phyloP scores from a whole-genome alignment of 2,888 invertebrate species.

The Sphaerophoria rueppellii region DNA sequence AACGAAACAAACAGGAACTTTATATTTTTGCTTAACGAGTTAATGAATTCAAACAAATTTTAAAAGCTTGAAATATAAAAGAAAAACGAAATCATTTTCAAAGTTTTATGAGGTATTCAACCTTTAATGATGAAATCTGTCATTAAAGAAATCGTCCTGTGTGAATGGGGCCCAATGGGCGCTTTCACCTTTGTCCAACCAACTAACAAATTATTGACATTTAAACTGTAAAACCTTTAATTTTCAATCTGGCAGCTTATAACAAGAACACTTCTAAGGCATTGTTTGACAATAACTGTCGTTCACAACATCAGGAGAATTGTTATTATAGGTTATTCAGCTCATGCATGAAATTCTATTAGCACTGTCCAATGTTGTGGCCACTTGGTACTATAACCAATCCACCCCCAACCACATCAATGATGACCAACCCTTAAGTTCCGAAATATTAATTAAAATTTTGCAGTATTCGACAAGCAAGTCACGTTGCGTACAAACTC shows the following conservation, averaged over 20 bases:
- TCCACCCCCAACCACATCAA: neutral
- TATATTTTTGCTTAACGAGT: neutral
- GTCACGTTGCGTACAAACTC: slow-evolving; percentile 49
- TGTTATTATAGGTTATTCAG: neutral
- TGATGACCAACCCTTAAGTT: slow-evolving; percentile 26
- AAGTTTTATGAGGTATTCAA: neutral
- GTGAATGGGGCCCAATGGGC: too few relatives aligned
- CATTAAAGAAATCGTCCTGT: too few relatives aligned
- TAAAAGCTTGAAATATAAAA: neutral
- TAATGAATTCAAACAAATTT: neutral
- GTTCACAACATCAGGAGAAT: too few relatives aligned
- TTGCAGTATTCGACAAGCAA: slow-evolving; percentile 55
- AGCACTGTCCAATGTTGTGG: slow-evolving; percentile 43
- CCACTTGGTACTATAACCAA: neutral
- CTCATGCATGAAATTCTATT: slow-evolving; percentile 43
- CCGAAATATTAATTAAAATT: slow-evolving; percentile 66
- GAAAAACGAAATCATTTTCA: neutral
- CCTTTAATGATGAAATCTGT: neutral
- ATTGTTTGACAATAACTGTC: too few relatives aligned
- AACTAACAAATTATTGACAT: too few relatives aligned
- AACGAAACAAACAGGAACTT: slow-evolving; percentile 9
- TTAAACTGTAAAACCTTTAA: too few relatives aligned
- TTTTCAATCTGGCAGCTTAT: too few relatives aligned
- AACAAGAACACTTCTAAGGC: too few relatives aligned
- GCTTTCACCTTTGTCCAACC: too few relatives aligned